A percentile compares a stretch with the other conserved stretches of the same genome.
Evolutionary conservation across 2,888 invertebrate species (phyloP).

Genomic region (Sesamia inferens): DNA sequence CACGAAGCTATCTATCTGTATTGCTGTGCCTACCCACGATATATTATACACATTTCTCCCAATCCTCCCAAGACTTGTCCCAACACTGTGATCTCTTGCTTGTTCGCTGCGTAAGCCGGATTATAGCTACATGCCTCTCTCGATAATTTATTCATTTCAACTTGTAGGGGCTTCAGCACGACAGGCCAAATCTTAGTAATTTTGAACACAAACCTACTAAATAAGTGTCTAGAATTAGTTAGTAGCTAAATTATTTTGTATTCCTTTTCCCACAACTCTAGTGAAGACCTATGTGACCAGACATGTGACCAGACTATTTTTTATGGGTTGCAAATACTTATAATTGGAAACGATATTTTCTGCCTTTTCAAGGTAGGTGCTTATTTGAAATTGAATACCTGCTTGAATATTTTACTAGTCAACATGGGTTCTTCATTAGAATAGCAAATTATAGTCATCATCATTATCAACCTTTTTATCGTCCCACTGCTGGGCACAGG

Average conservation of each 20-base stretch:
- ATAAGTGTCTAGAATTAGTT: constrained; percentile 3
- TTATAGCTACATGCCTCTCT: constrained; percentile 37
- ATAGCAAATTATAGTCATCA: no score
- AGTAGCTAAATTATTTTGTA: neutral
- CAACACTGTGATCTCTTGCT: constrained; percentile 28
- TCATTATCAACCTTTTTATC: no score
- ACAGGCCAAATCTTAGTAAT: constrained; percentile 23
- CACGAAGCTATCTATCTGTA: neutral
- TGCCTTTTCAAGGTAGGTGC: neutral
- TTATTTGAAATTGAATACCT: neutral
- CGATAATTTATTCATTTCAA: constrained; percentile 51
- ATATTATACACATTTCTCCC: no score
- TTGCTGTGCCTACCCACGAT: neutral
- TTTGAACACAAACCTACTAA: constrained; percentile 27
- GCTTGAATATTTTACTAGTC: neutral
- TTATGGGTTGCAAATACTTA: neutral
- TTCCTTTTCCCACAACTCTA: no score
- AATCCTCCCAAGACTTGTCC: constrained; percentile 15
- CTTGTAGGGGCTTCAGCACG: constrained; percentile 35
- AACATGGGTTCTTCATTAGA: neutral
- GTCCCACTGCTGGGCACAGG: no score
- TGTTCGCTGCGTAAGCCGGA: constrained; percentile 45
- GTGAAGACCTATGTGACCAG: neutral
- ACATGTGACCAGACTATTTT: neutral
- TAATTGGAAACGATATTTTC: neutral